Percentiles rank a stretch among this genome's conserved stretches.
Conservation (phyloP, 2,888 invertebrate species). For the Apamea monoglypha region DNA sequence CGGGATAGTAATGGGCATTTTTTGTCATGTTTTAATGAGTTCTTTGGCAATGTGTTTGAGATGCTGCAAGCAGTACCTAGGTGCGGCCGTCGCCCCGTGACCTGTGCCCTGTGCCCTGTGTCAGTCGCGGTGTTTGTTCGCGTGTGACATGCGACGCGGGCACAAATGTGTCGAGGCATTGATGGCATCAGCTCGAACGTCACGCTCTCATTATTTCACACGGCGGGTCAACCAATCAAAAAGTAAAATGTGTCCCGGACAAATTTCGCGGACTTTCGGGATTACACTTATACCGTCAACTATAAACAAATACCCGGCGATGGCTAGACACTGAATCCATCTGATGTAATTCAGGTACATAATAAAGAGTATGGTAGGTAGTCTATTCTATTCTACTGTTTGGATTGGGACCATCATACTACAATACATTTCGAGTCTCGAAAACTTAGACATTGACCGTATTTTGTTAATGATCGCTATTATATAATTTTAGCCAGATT, state of each 20-base stretch:
- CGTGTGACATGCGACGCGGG: slow-evolving; percentile 67
- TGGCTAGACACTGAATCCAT: neutral
- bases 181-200: slow-evolving; percentile 65
- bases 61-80: slow-evolving; percentile 1
- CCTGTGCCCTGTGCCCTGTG: slow-evolving; percentile 29
- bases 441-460: neutral
- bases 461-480: neutral
- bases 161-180: slow-evolving; percentile 63
- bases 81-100: slow-evolving; percentile 28
- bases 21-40: slow-evolving; percentile 54
- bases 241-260: slow-evolving; percentile 19
- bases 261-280: neutral
- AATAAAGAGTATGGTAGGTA: too few species aligned
- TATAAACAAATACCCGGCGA: neutral
- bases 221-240: slow-evolving; percentile 36
- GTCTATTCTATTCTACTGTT: neutral
- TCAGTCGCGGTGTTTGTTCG: slow-evolving; percentile 47
- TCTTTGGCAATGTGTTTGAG: slow-evolving; percentile 42
- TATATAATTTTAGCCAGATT: neutral
- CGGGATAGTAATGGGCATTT: slow-evolving; percentile 11
- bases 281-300: neutral
- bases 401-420: neutral
- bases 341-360: too few species aligned
- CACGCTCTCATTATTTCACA: slow-evolving; percentile 73
- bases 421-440: neutral